Percentiles rank a stretch among this genome's conserved stretches.
phyloP scores from a whole-genome alignment of 2,888 invertebrate genomes.

The Napeogenes sylphis region DNA sequence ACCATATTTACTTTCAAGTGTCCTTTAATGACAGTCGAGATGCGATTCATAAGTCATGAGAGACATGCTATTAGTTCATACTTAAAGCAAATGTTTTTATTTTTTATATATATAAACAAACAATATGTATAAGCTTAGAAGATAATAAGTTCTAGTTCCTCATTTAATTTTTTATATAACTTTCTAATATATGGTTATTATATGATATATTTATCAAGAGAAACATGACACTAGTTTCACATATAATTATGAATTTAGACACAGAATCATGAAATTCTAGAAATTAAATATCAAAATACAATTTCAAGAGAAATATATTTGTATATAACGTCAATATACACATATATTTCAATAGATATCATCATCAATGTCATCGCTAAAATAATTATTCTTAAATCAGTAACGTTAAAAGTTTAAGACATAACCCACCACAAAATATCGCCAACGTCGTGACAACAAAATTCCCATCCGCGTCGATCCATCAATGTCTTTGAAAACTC shows the following conservation, averaged over 20 bases:
- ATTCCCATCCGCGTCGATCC: constrained; percentile 52
- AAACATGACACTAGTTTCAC: too few relatives aligned
- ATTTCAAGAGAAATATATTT: too few relatives aligned
- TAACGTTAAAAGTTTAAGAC: constrained; percentile 18
- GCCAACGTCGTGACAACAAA: constrained; percentile 45
- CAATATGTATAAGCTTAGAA: background rate
- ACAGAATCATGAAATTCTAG: too few relatives aligned
- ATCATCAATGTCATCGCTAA: too few relatives aligned
- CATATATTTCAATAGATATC: background rate
- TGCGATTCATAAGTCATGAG: constrained; percentile 5
- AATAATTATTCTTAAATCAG: background rate
- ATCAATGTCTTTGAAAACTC: constrained; percentile 65
- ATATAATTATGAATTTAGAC: too few relatives aligned
- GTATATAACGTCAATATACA: background rate
- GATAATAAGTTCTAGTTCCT: too few relatives aligned
- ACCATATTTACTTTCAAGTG: constrained; percentile 52
- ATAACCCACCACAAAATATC: constrained; percentile 40
- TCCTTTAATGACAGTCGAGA: constrained; percentile 51
- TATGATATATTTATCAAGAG: too few relatives aligned
- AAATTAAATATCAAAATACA: too few relatives aligned
- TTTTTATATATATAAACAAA: background rate
- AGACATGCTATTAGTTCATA: background rate
- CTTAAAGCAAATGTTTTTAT: too few relatives aligned
- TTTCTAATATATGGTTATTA: too few relatives aligned
- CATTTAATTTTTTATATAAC: too few relatives aligned